Evolutionary conservation across 2,797 vertebrate species (phyloP).

Genomic region (Oceanodroma leucorhoa): DNA sequence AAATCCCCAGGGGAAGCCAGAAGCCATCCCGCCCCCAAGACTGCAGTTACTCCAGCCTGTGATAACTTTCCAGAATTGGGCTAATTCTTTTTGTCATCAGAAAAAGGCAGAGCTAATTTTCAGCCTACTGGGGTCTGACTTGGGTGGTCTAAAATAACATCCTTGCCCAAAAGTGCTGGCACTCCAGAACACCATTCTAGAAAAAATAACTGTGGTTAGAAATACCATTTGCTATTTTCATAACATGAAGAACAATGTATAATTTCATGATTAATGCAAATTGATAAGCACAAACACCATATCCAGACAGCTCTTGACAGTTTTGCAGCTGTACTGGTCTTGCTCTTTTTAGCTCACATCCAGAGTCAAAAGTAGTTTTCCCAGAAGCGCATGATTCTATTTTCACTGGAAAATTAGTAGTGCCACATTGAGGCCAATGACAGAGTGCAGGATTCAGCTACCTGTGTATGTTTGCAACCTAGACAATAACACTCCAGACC

Average conservation of each 20-base stretch:
- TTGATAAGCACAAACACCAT: not conserved
- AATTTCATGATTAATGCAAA: not conserved
- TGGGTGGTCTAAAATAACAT: not conserved
- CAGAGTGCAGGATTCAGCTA: not conserved
- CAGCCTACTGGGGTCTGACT: not conserved
- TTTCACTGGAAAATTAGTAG: not conserved
- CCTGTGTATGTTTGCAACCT: not conserved
- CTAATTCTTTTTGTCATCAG: not conserved
- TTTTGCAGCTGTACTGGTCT: not conserved
- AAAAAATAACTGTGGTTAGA: not conserved
- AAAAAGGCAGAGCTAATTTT: not conserved
- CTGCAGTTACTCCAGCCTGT: not conserved
- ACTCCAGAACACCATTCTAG: not conserved
- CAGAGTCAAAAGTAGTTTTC: not conserved
- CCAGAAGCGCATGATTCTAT: accelerated
- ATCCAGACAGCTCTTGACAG: not conserved
- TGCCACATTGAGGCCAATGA: not conserved
- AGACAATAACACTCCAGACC: not conserved
- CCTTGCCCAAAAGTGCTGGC: not conserved
- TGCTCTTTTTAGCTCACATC: not conserved
- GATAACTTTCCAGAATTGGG: not conserved
- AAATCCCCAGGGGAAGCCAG: not conserved
- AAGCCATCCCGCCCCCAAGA: not conserved
- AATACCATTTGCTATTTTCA: not conserved
- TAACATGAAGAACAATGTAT: not conserved